These are phyloP conservation scores for Sphaerodactylus townsendi DNA, from an alignment of 2,113 vertebrate species.

Conservation along the genomic window DNA sequence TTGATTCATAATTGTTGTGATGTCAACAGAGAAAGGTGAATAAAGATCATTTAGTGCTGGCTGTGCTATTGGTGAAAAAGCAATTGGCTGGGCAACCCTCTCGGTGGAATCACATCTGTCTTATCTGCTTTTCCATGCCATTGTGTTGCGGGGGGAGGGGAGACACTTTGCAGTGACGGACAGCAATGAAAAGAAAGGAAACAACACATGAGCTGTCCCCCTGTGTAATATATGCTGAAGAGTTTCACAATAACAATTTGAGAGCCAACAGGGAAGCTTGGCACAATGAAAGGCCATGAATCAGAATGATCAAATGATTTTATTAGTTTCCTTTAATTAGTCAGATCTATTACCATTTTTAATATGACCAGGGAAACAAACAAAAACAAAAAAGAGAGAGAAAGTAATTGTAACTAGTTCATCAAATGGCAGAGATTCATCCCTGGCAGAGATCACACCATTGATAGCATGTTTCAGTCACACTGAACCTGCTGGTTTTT, in stretches of 20 bases:
- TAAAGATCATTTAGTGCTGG: constrained; percentile 16
- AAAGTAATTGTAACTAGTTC: constrained; percentile 79
- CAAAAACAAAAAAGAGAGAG: constrained; percentile 18
- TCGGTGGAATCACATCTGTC: constrained; percentile 9
- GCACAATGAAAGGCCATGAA: constrained; percentile 71
- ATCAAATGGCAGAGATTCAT: constrained; percentile 70
- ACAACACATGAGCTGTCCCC: constrained; percentile 51
- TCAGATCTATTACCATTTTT: constrained; percentile 78
- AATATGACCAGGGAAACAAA: constrained; percentile 67
- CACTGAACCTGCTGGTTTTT: constrained; percentile 36
- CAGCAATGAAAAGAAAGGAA: constrained; percentile 45
- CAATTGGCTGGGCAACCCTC: constrained; percentile 19
- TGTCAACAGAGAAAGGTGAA: constrained; percentile 9
- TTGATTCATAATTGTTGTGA: constrained; percentile 10
- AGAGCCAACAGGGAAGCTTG: constrained; percentile 79
- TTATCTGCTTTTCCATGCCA: constrained; percentile 19
- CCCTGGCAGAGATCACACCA: constrained; percentile 46
- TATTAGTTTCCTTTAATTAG: constrained; percentile 83
- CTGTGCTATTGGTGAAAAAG: constrained; percentile 18
- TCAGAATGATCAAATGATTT: constrained; percentile 84
- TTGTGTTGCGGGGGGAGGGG: constrained; percentile 32
- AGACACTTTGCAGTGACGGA: constrained; percentile 58
- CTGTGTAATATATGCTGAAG: constrained; percentile 65
- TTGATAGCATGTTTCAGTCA: constrained; percentile 54
- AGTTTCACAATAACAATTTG: constrained; percentile 77